Base-by-base conservation (phyloP, 1,140 invertebrate genomes). In the Oncopeltus fasciatus region DNA sequence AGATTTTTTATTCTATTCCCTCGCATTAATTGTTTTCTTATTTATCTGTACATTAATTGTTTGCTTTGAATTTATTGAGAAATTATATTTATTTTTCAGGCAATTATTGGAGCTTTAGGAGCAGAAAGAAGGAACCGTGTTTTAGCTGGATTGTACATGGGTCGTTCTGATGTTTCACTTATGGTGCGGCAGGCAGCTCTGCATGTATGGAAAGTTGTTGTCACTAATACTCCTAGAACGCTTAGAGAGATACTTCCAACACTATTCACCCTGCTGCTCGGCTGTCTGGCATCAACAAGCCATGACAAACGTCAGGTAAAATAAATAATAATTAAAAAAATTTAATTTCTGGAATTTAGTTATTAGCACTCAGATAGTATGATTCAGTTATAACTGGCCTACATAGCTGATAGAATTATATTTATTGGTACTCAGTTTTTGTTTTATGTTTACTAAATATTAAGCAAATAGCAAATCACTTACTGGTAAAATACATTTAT, bases 131-230 rank as follows among this genome's bases (percentile, higher is more conserved):
- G 95, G 60, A 97, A 99, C 72, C 75, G 93, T 33, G 94, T 99
- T 2, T 73, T 99, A 26, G 92, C 95, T 43, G 95, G 95, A 11
- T 75, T 99, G 18, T 99, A 99, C 70, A 97, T 99, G 92, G 92
- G 93, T 27, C 77, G 97, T 28, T 95, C 92, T 38, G 97, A 99
- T 72, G 93, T 97, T 3, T 92, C 94, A 3, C 74, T 98, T 18
- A 89, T 96, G 84, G 97, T 99, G 1, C 80, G 95, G 0, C 96
- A 99, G 77, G 92, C 95, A 0, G 92, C 95, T 2, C 80, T 98
- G 12, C 95, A 98, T 72, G 94, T 98, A 0, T 98, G 95, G 95
- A 98, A 98, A 77, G 81, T 86, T 1, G 92, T 98, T 8, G 94
- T 98, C 0, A 92, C 92, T 0, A 97, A 98, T 72, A 98, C 94